Conservation (phyloP, 1,140 invertebrate genomes). For the Drosophila lowei region DNA sequence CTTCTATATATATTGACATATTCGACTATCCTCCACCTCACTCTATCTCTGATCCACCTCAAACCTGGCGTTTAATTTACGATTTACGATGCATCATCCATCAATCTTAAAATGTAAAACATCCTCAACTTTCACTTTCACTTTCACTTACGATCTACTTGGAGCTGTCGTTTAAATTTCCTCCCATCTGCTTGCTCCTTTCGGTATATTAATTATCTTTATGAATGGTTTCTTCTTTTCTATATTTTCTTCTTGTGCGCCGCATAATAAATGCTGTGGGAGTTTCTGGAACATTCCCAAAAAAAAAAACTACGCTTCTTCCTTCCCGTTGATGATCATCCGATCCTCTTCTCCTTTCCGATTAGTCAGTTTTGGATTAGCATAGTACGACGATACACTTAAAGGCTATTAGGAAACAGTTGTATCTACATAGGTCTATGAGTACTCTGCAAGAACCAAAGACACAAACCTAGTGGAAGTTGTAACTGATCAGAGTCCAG, state of each 20-base stretch:
- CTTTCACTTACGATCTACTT: conserved; percentile 69
- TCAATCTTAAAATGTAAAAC: conserved; percentile 72
- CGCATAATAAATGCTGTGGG: conserved; percentile 82
- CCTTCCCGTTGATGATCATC: background rate
- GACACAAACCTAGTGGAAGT: conserved; percentile 45
- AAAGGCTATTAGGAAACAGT: conserved; percentile 79
- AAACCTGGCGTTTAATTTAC: conserved; percentile 46
- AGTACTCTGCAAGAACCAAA: conserved; percentile 56
- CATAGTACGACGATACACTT: conserved; percentile 64
- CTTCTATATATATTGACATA: conserved; percentile 70
- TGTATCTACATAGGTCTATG: conserved; percentile 81
- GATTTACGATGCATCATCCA: conserved; percentile 54
- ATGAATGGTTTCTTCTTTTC: conserved; percentile 4
- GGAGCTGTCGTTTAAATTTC: conserved; percentile 34
- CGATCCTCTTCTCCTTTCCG: background rate
- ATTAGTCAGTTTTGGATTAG: conserved; percentile 62
- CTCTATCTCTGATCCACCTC: conserved; percentile 19
- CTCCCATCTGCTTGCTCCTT: conserved; percentile 12
- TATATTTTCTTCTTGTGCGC: conserved; percentile 66
- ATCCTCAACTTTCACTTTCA: conserved; percentile 3
- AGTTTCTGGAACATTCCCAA: conserved; percentile 41
- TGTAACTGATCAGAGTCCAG: conserved; percentile 33
- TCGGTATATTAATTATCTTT: conserved; percentile 24
- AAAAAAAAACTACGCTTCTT: conserved; percentile 28
- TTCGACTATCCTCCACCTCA: conserved; percentile 37